phyloP scores from a whole-genome alignment of 2,797 vertebrate genomes.

The Eidolon dupreanum region DNA sequence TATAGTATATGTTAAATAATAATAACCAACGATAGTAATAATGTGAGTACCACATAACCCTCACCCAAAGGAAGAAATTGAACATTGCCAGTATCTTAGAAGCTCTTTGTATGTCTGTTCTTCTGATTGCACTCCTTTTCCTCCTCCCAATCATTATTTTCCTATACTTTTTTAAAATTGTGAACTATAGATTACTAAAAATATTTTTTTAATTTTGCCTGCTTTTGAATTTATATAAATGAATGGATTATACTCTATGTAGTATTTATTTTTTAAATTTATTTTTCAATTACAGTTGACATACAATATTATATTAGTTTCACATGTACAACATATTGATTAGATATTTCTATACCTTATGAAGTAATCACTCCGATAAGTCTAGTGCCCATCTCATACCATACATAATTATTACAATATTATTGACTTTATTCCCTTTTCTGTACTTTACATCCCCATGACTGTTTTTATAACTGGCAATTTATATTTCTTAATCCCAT shows the following conservation, averaged over 20 bases:
- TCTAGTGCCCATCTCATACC: not conserved
- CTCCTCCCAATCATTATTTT: not conserved
- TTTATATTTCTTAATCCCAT: not conserved
- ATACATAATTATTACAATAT: not conserved
- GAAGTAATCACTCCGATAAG: too few relatives aligned
- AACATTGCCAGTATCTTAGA: not conserved
- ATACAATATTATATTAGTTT: not conserved
- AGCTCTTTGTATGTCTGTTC: not conserved
- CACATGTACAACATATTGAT: not conserved
- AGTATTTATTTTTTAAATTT: not conserved
- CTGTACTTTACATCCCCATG: not conserved
- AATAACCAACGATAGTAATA: not conserved
- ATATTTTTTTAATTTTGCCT: not conserved
- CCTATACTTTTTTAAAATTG: not conserved
- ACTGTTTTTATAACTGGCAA: not conserved
- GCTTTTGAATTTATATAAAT: slow-evolving; percentile 21
- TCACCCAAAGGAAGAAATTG: not conserved
- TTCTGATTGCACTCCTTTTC: not conserved
- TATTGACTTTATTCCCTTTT: not conserved
- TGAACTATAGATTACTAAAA: not conserved
- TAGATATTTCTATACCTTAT: not conserved
- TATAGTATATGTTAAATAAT: not conserved
- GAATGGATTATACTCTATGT: not conserved
- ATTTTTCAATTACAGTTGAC: not conserved
- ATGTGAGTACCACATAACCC: not conserved